Evolutionary conservation across 2,113 vertebrate genomes (phyloP).

Genomic region (Cynoglossus semilaevis): DNA sequence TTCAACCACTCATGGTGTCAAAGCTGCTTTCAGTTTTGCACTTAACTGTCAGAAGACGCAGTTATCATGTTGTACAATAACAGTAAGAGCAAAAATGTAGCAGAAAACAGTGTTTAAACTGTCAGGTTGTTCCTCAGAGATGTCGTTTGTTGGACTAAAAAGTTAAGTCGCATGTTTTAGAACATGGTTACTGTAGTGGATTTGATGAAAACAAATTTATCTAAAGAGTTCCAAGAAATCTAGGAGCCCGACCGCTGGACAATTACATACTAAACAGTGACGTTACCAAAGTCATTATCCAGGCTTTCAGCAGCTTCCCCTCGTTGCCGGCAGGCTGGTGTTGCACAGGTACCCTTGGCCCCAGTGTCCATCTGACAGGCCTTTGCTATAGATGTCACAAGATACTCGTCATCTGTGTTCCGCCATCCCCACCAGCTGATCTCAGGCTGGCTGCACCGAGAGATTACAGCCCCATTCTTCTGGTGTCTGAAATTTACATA

Average conservation of each 20-base stretch:
- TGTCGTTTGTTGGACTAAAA: too few species aligned
- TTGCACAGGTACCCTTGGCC: conserved; percentile 42
- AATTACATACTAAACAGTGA: neutral
- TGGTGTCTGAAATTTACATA: conserved; percentile 78
- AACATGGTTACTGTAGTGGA: too few species aligned
- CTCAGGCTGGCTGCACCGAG: conserved; percentile 97
- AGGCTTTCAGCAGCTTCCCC: conserved; percentile 82
- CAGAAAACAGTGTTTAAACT: too few species aligned
- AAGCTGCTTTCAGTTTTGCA: neutral
- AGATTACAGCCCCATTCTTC: conserved; percentile 90
- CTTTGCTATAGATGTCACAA: conserved; percentile 96
- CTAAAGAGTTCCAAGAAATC: too few species aligned
- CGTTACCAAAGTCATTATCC: conserved; percentile 92
- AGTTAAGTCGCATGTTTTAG: too few species aligned
- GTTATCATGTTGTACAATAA: neutral
- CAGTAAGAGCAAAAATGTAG: neutral
- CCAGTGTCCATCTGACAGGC: conserved; percentile 90
- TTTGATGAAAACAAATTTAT: too few species aligned
- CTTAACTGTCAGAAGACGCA: too few species aligned
- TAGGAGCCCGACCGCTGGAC: too few species aligned
- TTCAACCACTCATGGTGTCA: neutral
- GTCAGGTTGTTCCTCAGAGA: too few species aligned
- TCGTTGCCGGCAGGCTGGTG: conserved; percentile 55
- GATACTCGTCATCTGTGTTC: conserved; percentile 94
- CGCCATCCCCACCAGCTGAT: conserved; percentile 99